Conservation (phyloP, 1,140 invertebrate species). For the Panonychus citri region DNA sequence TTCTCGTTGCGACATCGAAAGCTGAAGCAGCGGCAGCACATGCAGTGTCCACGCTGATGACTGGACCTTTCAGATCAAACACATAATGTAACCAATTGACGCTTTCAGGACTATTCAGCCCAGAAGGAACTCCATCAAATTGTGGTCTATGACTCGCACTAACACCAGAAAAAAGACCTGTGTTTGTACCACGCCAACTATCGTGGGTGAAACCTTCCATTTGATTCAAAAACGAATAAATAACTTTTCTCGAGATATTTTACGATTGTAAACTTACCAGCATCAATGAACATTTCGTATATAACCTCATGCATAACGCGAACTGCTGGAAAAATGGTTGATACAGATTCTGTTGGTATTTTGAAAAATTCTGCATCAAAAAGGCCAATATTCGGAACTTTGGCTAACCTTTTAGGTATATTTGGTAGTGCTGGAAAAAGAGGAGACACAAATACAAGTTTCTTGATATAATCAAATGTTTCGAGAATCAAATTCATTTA, state of each 20-base stretch:
- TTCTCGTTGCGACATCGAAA: conserved; percentile 43
- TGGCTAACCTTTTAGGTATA: background rate
- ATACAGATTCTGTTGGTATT: background rate
- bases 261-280: background rate
- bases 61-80: conserved; percentile 54
- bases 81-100: background rate
- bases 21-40: conserved; percentile 55
- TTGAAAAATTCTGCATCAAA: background rate
- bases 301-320: background rate
- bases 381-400: background rate
- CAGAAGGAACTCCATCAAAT: background rate
- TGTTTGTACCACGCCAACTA: conserved; percentile 33
- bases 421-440: background rate
- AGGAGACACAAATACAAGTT: no score
- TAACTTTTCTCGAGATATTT: background rate
- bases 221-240: background rate
- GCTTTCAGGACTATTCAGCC: background rate
- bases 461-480: no score
- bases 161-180: conserved; percentile 71
- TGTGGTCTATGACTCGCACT: background rate
- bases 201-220: conserved; percentile 17
- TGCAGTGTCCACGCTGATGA: conserved; percentile 75
- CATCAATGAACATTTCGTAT: background rate
- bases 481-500: no score
- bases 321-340: background rate